A percentile compares a stretch with the other conserved stretches of the same genome.
Evolutionary conservation across 2,888 invertebrate species (phyloP).

Genomic region (Xiphydria camelus): DNA sequence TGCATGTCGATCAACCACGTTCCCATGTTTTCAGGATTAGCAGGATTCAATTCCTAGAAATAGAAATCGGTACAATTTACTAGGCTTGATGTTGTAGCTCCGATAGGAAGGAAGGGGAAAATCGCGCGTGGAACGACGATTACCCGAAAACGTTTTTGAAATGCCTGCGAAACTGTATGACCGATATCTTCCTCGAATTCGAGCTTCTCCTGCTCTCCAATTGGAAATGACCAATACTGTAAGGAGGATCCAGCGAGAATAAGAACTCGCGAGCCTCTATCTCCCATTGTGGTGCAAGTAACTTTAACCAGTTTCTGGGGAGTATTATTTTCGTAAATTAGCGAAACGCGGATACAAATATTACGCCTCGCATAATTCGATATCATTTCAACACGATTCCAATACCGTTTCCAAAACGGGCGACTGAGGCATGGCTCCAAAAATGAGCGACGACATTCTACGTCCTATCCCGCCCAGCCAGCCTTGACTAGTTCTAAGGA

Average conservation of each 20-base stretch:
- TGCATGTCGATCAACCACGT: slow-evolving; percentile 81
- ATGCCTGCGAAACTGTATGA: slow-evolving; percentile 71
- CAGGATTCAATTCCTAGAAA: slow-evolving; percentile 48
- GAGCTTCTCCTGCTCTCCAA: slow-evolving; percentile 70
- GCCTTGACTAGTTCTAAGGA: slow-evolving; percentile 74
- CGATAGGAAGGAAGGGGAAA: neutral
- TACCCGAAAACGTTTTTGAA: slow-evolving; percentile 72
- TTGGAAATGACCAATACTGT: slow-evolving; percentile 79
- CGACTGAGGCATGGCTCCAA: slow-evolving; percentile 70
- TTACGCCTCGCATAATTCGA: too few species aligned
- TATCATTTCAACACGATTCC: too few species aligned
- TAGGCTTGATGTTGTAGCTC: too few species aligned
- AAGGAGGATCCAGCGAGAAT: slow-evolving; percentile 77
- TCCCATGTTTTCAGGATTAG: slow-evolving; percentile 68
- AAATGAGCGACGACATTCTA: slow-evolving; percentile 78
- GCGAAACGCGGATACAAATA: too few species aligned
- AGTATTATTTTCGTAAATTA: too few species aligned
- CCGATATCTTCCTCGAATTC: slow-evolving; percentile 77
- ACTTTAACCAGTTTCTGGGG: slow-evolving; percentile 70
- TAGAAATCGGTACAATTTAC: neutral
- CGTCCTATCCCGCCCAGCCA: slow-evolving; percentile 88
- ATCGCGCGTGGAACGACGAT: too few species aligned
- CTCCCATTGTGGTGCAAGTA: slow-evolving; percentile 44
- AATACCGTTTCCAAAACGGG: slow-evolving; percentile 68
- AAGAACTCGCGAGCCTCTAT: slow-evolving; percentile 65